These are phyloP conservation scores for Laticauda colubrina DNA, from an alignment of 2,113 vertebrate genomes.

Conservation along the genomic window DNA sequence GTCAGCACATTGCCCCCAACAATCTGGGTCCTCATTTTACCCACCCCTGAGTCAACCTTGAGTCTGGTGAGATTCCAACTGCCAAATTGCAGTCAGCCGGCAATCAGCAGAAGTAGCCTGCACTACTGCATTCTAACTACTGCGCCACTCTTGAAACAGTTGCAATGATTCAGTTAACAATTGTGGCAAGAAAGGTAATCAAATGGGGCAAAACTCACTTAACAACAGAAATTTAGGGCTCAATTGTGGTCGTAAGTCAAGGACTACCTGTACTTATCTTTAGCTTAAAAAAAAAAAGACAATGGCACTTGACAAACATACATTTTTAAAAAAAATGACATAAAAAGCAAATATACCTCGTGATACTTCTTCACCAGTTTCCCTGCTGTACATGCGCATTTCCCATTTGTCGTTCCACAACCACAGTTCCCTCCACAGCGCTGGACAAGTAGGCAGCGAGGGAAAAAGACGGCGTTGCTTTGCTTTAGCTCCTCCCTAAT, in stretches of 20 bases:
- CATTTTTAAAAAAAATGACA: background rate
- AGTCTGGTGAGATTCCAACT: no score
- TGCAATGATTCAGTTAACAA: background rate
- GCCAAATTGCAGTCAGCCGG: no score
- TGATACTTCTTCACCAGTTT: constrained; percentile 87
- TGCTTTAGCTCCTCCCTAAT: constrained; percentile 87
- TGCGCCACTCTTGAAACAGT: background rate
- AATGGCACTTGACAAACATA: background rate
- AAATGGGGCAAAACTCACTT: background rate
- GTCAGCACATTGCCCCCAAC: no score
- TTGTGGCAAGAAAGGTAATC: background rate
- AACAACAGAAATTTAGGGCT: background rate
- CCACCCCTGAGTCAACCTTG: no score
- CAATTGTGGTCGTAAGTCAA: background rate
- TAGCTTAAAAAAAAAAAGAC: background rate
- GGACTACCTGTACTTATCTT: background rate
- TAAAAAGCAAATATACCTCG: constrained; percentile 75
- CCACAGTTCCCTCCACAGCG: constrained; percentile 95
- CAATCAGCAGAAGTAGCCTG: no score
- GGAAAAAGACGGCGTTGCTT: constrained; percentile 89
- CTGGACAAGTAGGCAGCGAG: constrained; percentile 91
- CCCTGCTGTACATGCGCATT: constrained; percentile 81
- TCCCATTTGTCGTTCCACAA: constrained; percentile 84
- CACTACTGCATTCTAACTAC: no score
- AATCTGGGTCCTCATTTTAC: no score